A percentile compares a stretch with the other conserved stretches of the same genome.
Conservation (phyloP, 2,888 invertebrate species). For the Noctua pronuba region DNA sequence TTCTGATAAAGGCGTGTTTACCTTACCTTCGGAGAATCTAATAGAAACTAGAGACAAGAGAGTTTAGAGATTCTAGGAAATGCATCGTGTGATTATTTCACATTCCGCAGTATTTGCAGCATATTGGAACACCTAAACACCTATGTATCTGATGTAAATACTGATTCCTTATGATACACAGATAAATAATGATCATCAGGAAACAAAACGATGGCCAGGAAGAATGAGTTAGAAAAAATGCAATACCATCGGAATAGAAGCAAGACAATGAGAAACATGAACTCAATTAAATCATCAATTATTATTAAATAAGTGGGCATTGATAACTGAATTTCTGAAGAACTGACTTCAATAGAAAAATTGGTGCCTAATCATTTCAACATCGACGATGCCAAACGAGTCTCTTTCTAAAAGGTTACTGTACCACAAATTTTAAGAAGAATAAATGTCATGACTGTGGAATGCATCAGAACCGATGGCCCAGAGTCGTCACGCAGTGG, state of each 20-base stretch:
- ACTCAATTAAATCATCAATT: background rate
- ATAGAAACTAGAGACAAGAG: slow-evolving; percentile 7
- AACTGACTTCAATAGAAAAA: background rate
- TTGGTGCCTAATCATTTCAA: background rate
- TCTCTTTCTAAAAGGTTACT: background rate
- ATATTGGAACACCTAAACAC: background rate
- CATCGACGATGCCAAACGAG: background rate
- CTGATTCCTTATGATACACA: background rate
- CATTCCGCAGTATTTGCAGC: background rate
- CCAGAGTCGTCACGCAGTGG: background rate
- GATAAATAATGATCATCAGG: background rate
- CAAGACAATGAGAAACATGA: background rate
- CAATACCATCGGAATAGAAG: background rate
- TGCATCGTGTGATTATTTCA: background rate
- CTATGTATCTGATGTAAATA: background rate
- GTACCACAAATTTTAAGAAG: background rate
- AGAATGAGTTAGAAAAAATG: background rate
- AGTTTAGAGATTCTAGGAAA: background rate
- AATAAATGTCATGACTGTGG: background rate
- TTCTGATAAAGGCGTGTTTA: slow-evolving; percentile 58
- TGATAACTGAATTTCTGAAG: background rate
- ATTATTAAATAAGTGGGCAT: background rate
- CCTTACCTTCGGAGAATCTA: slow-evolving; percentile 31
- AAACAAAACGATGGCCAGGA: background rate
- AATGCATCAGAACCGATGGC: background rate